Conservation (phyloP, 2,797 vertebrate species). For the Pampus argenteus region DNA sequence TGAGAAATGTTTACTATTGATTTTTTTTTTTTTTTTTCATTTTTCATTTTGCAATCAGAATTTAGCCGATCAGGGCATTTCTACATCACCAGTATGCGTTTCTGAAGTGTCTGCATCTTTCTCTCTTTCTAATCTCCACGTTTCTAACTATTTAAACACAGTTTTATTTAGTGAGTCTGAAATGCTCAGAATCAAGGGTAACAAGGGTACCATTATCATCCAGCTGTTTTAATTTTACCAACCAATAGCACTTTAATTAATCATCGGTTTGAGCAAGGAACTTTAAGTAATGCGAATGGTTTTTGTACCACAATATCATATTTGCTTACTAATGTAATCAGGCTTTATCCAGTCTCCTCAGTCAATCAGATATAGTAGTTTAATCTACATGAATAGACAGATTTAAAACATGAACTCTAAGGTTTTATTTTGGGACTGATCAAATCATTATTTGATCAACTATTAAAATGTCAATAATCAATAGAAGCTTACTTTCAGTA, state of each 20-base stretch:
- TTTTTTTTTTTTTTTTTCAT: too few relatives aligned
- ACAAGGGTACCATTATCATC: constrained; percentile 5
- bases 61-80: background rate
- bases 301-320: background rate
- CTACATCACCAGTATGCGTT: background rate
- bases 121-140: constrained; percentile 5
- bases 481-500: constrained; percentile 38
- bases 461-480: too few relatives aligned
- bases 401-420: constrained; percentile 14
- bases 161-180: background rate
- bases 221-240: constrained; percentile 15
- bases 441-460: constrained; percentile 42
- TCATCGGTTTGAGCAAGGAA: background rate
- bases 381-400: background rate
- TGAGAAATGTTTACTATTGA: too few relatives aligned
- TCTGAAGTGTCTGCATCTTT: background rate
- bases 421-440: constrained; percentile 30
- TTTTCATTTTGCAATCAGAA: background rate
- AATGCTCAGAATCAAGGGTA: constrained; percentile 8
- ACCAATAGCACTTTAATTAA: constrained; percentile 29
- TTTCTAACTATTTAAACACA: background rate
- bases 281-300: constrained; percentile 11
- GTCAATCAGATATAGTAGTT: constrained; percentile 7
- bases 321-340: constrained; percentile 7
- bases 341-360: background rate